These are phyloP conservation scores for Prionailurus viverrinus DNA, from an alignment of 2,113 vertebrate species.

Conservation along the genomic window DNA sequence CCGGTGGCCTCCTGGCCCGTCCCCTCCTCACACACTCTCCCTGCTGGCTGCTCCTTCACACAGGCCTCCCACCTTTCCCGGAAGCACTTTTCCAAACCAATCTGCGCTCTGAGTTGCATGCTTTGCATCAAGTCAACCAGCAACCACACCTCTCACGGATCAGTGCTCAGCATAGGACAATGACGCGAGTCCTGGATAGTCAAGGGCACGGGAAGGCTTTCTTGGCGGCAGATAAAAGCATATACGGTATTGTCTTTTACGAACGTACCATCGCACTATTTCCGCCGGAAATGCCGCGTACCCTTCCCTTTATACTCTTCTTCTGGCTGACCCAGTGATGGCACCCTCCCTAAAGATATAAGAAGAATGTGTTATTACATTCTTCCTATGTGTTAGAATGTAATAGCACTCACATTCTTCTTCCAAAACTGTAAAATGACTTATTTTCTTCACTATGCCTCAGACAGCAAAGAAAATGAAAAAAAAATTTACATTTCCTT, in stretches of 20 bases:
- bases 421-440: not conserved
- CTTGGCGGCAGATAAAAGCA: not conserved
- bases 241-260: not conserved
- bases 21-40: not conserved
- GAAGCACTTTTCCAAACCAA: not conserved
- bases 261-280: not conserved
- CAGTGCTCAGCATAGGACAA: not conserved
- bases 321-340: not conserved
- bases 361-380: not conserved
- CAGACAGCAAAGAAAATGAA: conserved; percentile 21
- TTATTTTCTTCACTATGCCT: conserved; percentile 14
- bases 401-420: not conserved
- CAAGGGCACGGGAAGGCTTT: not conserved
- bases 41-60: not conserved
- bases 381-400: not conserved
- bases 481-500: conserved; percentile 25
- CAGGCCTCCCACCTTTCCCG: not conserved
- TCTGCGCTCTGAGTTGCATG: not conserved
- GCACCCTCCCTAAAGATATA: not conserved
- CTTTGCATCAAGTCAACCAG: not conserved
- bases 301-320: not conserved
- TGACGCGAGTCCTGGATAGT: not conserved
- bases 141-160: not conserved
- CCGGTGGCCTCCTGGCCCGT: no score
- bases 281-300: not conserved